Base-by-base conservation (phyloP, 2,888 invertebrate species). In the Ormyrus thymus region DNA sequence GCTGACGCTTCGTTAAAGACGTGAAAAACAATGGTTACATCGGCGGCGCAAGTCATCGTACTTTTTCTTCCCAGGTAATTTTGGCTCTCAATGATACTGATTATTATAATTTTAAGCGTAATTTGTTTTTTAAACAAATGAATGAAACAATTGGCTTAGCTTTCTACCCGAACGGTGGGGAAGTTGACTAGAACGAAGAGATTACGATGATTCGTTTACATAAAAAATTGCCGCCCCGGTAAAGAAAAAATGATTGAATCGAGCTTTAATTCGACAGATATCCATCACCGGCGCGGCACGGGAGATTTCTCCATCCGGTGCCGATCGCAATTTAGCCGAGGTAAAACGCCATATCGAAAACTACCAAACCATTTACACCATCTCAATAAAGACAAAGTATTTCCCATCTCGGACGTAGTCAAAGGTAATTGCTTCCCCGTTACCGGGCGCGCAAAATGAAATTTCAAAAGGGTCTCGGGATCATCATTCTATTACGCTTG, bases 311-410 rank as follows among this genome's bases (percentile, higher is more conserved):
- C 29, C 29, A 29, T 53, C 11, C 10, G 29, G 29, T 66, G 8
- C 6, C 5, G 29, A 29, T 29, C 29, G 48, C 43, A 59, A 61
- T 61, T 55, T 73, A 13, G 11, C 48, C 45, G 15, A 64, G 29
- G 66, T 10, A 70, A 74, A 74, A 58, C 58, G 50, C 7, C 6
- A 10, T 11, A 73, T 66, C 56, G 70, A 74, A 80, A 74, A 77
- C 77, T 59, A 80, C 70, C 77, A 77, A 74, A 80, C 70, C 69
- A 80, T 77, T 80, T 80, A 51, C 77, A 74, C 79, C 77, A 74
- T 10, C 50, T 55, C 76, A 15, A 68, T 76, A 76, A 76, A 72
- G 66, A 72, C 69, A 73, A 73, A 76, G 76, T 76, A 58, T 58
- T 15, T 58, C 48, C 65, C 56, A 50, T 65, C 48, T 7, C 50